Percentiles rank a stretch among this genome's conserved stretches.
Evolutionary conservation across 2,113 vertebrate species (phyloP).

Genomic region (Prochilodus magdalenae): DNA sequence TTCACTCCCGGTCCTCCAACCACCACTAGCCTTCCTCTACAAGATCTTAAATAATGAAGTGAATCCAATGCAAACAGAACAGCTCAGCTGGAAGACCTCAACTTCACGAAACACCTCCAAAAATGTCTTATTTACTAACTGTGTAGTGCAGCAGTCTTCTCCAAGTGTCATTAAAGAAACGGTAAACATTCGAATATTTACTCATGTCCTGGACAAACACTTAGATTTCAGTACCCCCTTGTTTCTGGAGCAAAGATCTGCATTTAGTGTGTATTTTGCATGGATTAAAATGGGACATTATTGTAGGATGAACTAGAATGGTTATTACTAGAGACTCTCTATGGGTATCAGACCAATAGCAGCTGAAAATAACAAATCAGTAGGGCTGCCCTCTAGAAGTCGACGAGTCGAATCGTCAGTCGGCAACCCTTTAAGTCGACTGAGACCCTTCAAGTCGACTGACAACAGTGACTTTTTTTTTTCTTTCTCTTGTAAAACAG

Average conservation of each 20-base stretch:
- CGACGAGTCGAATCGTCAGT: too few species aligned
- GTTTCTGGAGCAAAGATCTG: neutral
- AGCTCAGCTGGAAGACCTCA: neutral
- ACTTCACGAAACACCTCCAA: neutral
- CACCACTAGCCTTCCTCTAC: neutral
- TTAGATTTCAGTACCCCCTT: neutral
- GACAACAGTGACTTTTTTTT: too few species aligned
- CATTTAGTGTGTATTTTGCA: neutral
- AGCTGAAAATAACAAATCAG: neutral
- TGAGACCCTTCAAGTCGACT: too few species aligned
- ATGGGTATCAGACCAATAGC: neutral
- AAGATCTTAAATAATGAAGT: neutral
- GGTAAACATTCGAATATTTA: slow-evolving; percentile 15
- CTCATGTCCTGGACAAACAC: neutral
- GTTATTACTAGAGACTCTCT: neutral
- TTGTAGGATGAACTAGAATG: neutral
- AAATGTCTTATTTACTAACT: neutral
- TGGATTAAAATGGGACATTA: neutral
- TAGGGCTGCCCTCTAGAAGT: too few species aligned
- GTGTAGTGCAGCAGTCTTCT: neutral
- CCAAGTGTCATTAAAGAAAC: neutral
- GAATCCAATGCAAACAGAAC: slow-evolving; percentile 11
- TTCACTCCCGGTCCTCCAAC: neutral
- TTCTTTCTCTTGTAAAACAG: too few species aligned
- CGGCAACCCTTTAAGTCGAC: too few species aligned